Conservation (phyloP, 2,797 vertebrate species). For the Melanotaenia parkinsoni region DNA sequence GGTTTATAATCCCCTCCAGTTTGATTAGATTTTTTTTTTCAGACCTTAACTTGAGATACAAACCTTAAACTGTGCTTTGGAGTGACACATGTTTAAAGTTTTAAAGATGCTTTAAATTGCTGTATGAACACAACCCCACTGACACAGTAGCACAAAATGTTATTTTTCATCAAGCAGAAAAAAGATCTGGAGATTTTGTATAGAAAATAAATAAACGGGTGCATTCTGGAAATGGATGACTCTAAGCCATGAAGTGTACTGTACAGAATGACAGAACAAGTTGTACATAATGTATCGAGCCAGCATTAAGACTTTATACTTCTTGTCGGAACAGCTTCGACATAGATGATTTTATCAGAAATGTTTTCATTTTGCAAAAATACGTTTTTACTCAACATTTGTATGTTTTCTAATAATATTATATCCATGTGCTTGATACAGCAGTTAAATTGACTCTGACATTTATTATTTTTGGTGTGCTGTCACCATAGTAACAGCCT, state of each 20-base stretch:
- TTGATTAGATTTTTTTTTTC: slow-evolving; percentile 17
- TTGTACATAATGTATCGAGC: slow-evolving; percentile 1
- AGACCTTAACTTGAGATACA: slow-evolving; percentile 4
- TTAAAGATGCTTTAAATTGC: slow-evolving; percentile 12
- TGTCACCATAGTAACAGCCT: slow-evolving; percentile 67
- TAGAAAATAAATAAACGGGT: slow-evolving; percentile 25
- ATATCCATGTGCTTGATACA: slow-evolving; percentile 15
- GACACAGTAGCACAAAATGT: slow-evolving; percentile 3
- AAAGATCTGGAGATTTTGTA: slow-evolving; percentile 4
- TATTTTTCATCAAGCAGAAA: slow-evolving; percentile 9
- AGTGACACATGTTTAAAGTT: slow-evolving; percentile 4
- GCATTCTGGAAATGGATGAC: slow-evolving; percentile 5
- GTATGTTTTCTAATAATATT: slow-evolving; percentile 26
- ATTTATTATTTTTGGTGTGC: slow-evolving; percentile 34
- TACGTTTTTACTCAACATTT: slow-evolving; percentile 4
- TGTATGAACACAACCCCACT: slow-evolving; percentile 15
- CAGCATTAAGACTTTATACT: slow-evolving; percentile 2
- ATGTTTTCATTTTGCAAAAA: slow-evolving; percentile 7
- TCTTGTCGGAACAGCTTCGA: slow-evolving; percentile 9
- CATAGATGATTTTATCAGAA: background rate
- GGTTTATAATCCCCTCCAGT: slow-evolving; percentile 29
- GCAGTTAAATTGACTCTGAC: slow-evolving; percentile 44
- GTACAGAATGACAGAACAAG: slow-evolving; percentile 4
- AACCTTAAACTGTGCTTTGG: slow-evolving; percentile 16
- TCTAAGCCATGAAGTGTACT: background rate